A percentile compares a stretch with the other conserved stretches of the same genome.
phyloP scores from a whole-genome alignment of 2,888 invertebrate genomes.

The Poecilobothrus nobilitatus region DNA sequence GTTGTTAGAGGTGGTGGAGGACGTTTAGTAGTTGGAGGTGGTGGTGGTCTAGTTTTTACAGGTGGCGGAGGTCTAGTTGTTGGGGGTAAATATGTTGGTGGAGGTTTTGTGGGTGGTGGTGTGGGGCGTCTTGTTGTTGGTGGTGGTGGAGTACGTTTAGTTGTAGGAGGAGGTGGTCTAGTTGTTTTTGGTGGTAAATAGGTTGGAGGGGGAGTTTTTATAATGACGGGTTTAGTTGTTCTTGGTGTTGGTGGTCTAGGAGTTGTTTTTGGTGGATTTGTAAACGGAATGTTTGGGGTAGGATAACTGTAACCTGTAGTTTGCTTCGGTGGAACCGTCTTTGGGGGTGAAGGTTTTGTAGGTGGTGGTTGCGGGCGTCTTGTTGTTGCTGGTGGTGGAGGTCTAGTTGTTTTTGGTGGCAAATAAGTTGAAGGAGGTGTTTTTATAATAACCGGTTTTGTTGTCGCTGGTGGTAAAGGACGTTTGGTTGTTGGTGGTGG shows the following conservation, averaged over 20 bases:
- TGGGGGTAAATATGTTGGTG: slow-evolving; percentile 14
- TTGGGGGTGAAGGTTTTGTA: slow-evolving; percentile 15
- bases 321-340: slow-evolving; percentile 15
- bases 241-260: slow-evolving; percentile 11
- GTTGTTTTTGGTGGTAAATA: slow-evolving; percentile 19
- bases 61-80: slow-evolving; percentile 11
- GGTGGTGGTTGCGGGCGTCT: slow-evolving; percentile 15
- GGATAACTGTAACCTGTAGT: slow-evolving; percentile 15
- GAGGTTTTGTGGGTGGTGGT: slow-evolving; percentile 23
- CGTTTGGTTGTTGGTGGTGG: slow-evolving; percentile 17
- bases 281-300: slow-evolving; percentile 10
- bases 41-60: slow-evolving; percentile 18
- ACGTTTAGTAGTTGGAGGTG: slow-evolving; percentile 13
- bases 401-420: slow-evolving; percentile 9
- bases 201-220: slow-evolving; percentile 19
- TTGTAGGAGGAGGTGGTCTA: slow-evolving; percentile 18
- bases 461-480: slow-evolving; percentile 17
- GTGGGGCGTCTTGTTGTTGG: slow-evolving; percentile 21
- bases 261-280: slow-evolving; percentile 26
- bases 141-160: slow-evolving; percentile 16
- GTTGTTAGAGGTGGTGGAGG: slow-evolving; percentile 20
- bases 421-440: slow-evolving; percentile 19
- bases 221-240: slow-evolving; percentile 15
- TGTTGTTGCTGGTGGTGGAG: slow-evolving; percentile 15
- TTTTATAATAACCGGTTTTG: slow-evolving; percentile 22